phyloP scores from a whole-genome alignment of 2,888 invertebrate species.

The Carterocephalus palaemon region DNA sequence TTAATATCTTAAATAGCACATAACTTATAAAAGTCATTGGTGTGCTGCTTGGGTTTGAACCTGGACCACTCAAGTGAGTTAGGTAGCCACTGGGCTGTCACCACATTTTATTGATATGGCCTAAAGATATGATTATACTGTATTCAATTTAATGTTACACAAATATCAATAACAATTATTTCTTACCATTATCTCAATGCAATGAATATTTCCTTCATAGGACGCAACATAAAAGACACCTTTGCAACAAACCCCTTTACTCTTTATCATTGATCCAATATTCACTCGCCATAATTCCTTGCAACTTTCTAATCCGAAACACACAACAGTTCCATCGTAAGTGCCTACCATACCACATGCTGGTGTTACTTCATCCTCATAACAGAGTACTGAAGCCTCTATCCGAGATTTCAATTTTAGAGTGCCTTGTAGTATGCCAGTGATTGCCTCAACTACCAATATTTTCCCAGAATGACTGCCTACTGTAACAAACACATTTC shows the following conservation, averaged over 20 bases:
- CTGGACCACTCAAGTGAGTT: too few species aligned
- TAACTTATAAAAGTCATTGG: too few species aligned
- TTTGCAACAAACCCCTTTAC: conserved; percentile 59
- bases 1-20: too few species aligned
- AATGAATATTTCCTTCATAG: conserved; percentile 83
- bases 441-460: conserved; percentile 75
- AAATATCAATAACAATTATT: too few species aligned
- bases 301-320: conserved; percentile 77
- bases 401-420: conserved; percentile 82
- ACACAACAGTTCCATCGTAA: conserved; percentile 86
- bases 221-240: conserved; percentile 82
- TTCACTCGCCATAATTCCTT: conserved; percentile 80
- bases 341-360: conserved; percentile 84
- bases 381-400: conserved; percentile 81
- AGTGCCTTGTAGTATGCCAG: conserved; percentile 71
- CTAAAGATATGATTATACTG: too few species aligned
- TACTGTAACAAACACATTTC: conserved; percentile 59
- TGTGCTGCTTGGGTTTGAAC: too few species aligned
- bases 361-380: conserved; percentile 37
- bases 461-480: conserved; percentile 85
- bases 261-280: conserved; percentile 82
- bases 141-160: too few species aligned
- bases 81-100: too few species aligned
- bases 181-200: conserved; percentile 75
- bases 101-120: too few species aligned